Evolutionary conservation across 1,140 invertebrate genomes (phyloP), one percentile per base, ranked within the genome.

Genomic region (Phocides pigmalion): DNA sequence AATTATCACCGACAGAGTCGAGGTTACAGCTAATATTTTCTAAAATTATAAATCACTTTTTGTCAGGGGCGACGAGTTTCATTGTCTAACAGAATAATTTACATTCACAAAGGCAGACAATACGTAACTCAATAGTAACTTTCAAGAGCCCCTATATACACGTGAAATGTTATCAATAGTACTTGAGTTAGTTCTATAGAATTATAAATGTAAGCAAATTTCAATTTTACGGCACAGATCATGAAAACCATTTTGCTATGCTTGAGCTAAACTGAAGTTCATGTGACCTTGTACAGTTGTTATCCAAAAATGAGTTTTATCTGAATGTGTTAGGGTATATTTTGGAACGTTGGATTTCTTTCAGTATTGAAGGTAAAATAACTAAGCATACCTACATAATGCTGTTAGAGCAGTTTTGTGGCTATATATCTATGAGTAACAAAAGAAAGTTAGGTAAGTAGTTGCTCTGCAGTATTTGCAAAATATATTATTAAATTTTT

Each of bases 251-350:
- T 16, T 25, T 56, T 56, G 1, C 12, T 15, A 15, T 42, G 28
- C 20, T 14, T 25, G n/a, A 14, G 17, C 5, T 56, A 41, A 56
- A 25, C 39, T 22, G 37, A 42, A 56, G 42, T 25, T 25, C 14
- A 39, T 16, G 41, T 56, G 51, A 56, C 51, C 51, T 56, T 56
- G 16, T 9, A 25, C 25, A 9, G 35, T 12, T 41, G 35, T 14
- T 20, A 41, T 37, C 5, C 16, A 22, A 25, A 14, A 25, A n/a
- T 28, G 17, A 56, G 4, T 54, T 54, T 17, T 54, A 20, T 54
- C 0, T 14, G 6, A 39, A n/a, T 20, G 32, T 5, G 8, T 0
- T 32, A 54, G 22, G 17, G n/a, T 20, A 39, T 22, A 19, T 17
- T 37, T 39, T 17, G 11, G 11, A 39, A 32, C 17, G 3, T 32